phyloP scores from a whole-genome alignment of 1,140 invertebrate genomes.

The Dendrolimus punctatus region DNA sequence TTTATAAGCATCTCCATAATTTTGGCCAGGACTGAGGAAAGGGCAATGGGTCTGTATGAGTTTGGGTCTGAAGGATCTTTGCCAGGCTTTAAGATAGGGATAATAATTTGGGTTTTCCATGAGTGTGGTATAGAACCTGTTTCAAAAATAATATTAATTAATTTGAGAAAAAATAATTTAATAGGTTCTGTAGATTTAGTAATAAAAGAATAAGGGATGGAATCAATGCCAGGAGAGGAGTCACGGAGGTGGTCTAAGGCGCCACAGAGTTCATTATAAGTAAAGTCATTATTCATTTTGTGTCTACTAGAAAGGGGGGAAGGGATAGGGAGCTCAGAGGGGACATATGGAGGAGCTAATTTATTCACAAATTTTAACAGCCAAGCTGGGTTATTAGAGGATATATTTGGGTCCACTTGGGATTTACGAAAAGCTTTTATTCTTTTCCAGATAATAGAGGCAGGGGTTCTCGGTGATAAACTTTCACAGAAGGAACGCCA shows the following conservation, averaged over 20 bases:
- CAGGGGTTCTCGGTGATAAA: not conserved
- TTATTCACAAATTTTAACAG: conserved; percentile 3
- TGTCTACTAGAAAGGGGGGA: not conserved
- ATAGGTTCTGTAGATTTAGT: conserved; percentile 5
- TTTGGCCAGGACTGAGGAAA: too few relatives aligned
- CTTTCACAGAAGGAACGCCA: not conserved
- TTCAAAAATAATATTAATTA: too few relatives aligned
- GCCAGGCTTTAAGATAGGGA: too few relatives aligned
- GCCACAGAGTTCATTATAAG: conserved; percentile 9
- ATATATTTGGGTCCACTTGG: too few relatives aligned
- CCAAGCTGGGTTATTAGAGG: too few relatives aligned
- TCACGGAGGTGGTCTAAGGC: conserved; percentile 9
- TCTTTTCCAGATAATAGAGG: not conserved
- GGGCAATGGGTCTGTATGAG: too few relatives aligned
- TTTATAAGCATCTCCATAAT: conserved; percentile 3
- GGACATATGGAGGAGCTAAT: conserved; percentile 8
- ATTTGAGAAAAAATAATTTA: conserved; percentile 5
- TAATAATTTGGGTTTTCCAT: too few relatives aligned
- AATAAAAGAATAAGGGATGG: conserved; percentile 16
- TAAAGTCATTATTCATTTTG: conserved; percentile 9
- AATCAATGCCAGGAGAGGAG: conserved; percentile 11
- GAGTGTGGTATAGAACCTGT: too few relatives aligned
- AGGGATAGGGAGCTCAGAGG: not conserved
- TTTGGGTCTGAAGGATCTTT: too few relatives aligned
- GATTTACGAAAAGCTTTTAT: not conserved